Base-by-base conservation (phyloP, 2,113 vertebrate genomes). In the Anolis carolinensis region DNA sequence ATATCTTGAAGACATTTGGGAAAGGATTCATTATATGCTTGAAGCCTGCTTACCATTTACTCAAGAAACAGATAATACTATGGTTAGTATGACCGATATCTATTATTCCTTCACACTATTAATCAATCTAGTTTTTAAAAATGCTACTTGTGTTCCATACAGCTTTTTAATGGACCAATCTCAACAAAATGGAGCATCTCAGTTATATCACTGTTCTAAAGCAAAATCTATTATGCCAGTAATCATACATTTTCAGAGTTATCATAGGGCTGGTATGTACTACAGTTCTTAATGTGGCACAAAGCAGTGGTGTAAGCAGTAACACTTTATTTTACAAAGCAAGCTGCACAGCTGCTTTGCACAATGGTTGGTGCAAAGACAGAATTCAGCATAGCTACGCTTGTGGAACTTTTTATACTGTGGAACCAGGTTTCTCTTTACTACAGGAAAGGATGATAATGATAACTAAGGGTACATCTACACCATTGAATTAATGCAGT, bases 1-100 rank as follows among this genome's bases (percentile, higher is more conserved):
- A 98, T 97, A 50, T 97, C 98, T 95, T 94, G 25, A 89, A 77
- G 0, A 91, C 67, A 90, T 91, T 0, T 34, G 85, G 83, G 10
- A 90, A 89, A 81, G 81, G 59, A 44, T 67, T 91, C 70, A 89
- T 14, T 83, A 73, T 83, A 25, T 27, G 30, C 73, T 50, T 25
- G 63, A 81, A 86, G 23, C 8, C 27, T 83, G 62, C 67, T 63
- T 72, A 68, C 65, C 34, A 4, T 0, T n/a, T 0, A 5, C 23
- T 30, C 79, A 68, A 83, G 9, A 32, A 4, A 34, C 20, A 39
- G 23, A 48, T 62, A n/a, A 68, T 73, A 36, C 20, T 48, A 68
- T 9, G 25, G 65, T 68, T 68, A 27, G 65, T 6, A 16, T 27
- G 68, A 76, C 9, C 59, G 14, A 4, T 34, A 25, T 76, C 21